These are phyloP conservation scores for Panopea generosa DNA, from an alignment of 2,888 invertebrate species.

Conservation along the genomic window DNA sequence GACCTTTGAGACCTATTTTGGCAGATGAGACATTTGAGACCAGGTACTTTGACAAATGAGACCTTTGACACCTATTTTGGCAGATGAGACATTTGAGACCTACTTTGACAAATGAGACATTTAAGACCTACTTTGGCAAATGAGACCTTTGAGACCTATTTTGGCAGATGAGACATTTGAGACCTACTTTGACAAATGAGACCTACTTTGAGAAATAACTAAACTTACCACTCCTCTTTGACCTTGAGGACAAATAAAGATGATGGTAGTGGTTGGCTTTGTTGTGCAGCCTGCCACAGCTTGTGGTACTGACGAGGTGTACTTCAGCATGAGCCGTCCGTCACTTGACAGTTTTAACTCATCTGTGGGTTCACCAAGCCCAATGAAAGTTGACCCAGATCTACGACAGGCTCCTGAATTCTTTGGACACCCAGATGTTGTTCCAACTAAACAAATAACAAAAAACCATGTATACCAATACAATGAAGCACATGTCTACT, in stretches of 20 bases:
- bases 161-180: too few species aligned
- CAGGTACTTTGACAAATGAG: too few species aligned
- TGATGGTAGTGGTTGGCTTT: constrained; percentile 73
- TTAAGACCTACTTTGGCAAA: too few species aligned
- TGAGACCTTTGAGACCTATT: too few species aligned
- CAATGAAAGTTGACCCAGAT: constrained; percentile 23
- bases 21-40: too few species aligned
- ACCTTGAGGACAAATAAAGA: constrained; percentile 77
- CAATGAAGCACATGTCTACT: too few species aligned
- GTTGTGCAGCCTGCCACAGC: constrained; percentile 65
- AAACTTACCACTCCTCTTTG: constrained; percentile 74
- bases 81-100: too few species aligned
- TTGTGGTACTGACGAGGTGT: constrained; percentile 43
- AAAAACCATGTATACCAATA: constrained; percentile 11
- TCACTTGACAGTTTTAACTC: constrained; percentile 52
- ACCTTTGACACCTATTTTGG: too few species aligned
- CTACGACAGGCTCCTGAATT: constrained; percentile 68
- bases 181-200: too few species aligned
- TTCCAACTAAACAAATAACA: constrained; percentile 27
- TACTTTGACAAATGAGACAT: too few species aligned
- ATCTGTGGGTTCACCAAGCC: constrained; percentile 60
- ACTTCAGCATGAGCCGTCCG: constrained; percentile 65
- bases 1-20: too few species aligned
- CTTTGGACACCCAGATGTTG: constrained; percentile 62
- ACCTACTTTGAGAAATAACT: too few species aligned